Evolutionary conservation across 1,140 invertebrate species (phyloP), one percentile per base, ranked within the genome.

Genomic region (Caerostris darwini): DNA sequence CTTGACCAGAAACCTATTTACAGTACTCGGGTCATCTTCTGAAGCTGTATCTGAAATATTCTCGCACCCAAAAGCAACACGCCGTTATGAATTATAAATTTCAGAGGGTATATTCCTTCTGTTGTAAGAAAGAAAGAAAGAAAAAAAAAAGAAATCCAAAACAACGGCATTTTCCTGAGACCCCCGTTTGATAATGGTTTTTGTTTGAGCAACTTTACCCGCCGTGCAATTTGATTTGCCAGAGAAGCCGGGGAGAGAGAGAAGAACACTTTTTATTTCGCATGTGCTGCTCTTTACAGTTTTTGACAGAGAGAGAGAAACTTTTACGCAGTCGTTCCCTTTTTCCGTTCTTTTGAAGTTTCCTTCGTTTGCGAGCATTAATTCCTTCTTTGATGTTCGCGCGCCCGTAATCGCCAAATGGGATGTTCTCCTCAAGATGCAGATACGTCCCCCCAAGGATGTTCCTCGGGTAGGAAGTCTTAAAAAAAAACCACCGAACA

Each of bases 201-300:
- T 83, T 83, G 56, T 83, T 83, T 17, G 82, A 54, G 57, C 8
- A 83, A 83, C 56, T 83, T 83, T 57, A 10, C n/a, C 14, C 82
- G 71, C n/a, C n/a, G n/a, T 57, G 57, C 82, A 83, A 83, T 83
- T 83, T 83, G 82, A 83, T 83, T 83, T 83, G 14, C 54, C 54
- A 56, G 53, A 17, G n/a, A n/a, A 14, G 34, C 14, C 82, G 3
- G 7, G 50, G n/a, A 34, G 82, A 57, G n/a, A n/a, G 8, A 77
- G n/a, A 77, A 77, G 19, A 77, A 10, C 4, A 19, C 14, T n/a
- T 19, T 8, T 6, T 57, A 17, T 58, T 56, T 57, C 19, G 7
- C 17, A 10, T 64, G 61, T 64, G 61, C 14, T 6, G 14, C 5
- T n/a, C 17, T 17, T 3, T 6, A 5, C 12, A 67, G 14, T 17